Conservation (phyloP, 2,113 vertebrate genomes). For the Nesoenas mayeri region DNA sequence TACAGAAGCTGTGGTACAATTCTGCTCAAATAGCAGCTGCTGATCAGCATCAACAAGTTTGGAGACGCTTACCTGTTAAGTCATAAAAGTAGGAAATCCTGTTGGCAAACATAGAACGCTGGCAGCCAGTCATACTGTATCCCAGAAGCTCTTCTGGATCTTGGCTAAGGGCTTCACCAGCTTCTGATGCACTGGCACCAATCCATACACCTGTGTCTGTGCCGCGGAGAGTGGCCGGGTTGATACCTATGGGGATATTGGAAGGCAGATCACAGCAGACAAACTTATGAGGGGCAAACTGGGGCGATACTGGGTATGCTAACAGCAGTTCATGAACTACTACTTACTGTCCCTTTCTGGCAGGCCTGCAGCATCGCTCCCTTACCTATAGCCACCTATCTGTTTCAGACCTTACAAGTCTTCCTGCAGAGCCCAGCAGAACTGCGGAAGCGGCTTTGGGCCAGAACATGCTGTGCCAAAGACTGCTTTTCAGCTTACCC, state of each 20-base stretch:
- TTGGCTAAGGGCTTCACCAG: conserved; percentile 87
- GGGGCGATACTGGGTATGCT: neutral
- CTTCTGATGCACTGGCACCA: conserved; percentile 91
- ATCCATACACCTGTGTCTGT: conserved; percentile 92
- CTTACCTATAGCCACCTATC: neutral
- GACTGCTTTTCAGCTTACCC: neutral
- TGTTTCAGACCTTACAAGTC: neutral
- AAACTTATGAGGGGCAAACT: neutral
- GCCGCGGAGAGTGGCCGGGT: conserved; percentile 82
- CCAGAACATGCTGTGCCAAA: neutral
- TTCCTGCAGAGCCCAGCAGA: neutral
- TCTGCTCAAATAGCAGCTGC: neutral
- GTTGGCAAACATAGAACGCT: conserved; percentile 96
- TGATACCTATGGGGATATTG: conserved; percentile 79
- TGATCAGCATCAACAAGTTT: neutral
- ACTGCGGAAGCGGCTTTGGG: neutral
- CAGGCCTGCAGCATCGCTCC: neutral
- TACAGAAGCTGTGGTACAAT: neutral
- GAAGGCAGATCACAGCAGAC: neutral
- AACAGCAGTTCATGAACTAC: neutral
- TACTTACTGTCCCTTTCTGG: neutral
- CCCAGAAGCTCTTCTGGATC: conserved; percentile 94
- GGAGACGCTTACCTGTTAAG: conserved; percentile 80
- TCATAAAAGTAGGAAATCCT: conserved; percentile 93
- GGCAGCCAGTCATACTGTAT: conserved; percentile 98